Conservation (phyloP, 2,888 invertebrate genomes). For the Melanchra persicariae region DNA sequence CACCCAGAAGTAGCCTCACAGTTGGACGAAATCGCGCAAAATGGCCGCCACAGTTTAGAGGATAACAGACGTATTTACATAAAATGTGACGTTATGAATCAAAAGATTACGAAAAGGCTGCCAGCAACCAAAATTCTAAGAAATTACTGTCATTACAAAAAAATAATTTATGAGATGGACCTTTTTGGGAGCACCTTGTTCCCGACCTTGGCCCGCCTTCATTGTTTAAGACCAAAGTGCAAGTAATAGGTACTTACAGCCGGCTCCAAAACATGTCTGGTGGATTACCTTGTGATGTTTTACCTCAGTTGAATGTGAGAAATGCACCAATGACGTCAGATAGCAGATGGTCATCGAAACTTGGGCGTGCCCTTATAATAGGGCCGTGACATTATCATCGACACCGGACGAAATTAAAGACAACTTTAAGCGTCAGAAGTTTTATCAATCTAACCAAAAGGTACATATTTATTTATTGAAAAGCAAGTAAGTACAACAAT, state of each 20-base stretch:
- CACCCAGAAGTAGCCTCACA: too few relatives aligned
- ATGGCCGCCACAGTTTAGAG: too few relatives aligned
- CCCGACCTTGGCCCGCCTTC: slow-evolving; percentile 43
- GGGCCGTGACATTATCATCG: slow-evolving; percentile 58
- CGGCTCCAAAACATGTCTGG: slow-evolving; percentile 37
- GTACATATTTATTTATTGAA: background rate
- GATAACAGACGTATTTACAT: too few relatives aligned
- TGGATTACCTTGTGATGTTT: slow-evolving; percentile 56
- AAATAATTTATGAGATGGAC: background rate
- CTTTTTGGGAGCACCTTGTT: slow-evolving; percentile 22
- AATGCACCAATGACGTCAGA: slow-evolving; percentile 54
- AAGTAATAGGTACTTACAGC: slow-evolving; percentile 23
- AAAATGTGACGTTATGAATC: background rate
- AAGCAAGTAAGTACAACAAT: too few relatives aligned
- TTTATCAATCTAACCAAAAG: slow-evolving; percentile 3
- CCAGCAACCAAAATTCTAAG: background rate
- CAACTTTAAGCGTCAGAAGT: slow-evolving; percentile 21
- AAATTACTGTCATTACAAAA: background rate
- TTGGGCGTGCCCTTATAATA: slow-evolving; percentile 40
- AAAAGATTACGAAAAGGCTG: background rate
- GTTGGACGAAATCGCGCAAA: too few relatives aligned
- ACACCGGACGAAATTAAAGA: slow-evolving; percentile 22
- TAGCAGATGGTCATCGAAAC: slow-evolving; percentile 61
- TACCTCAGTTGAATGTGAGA: slow-evolving; percentile 49
- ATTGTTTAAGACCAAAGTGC: slow-evolving; percentile 33